phyloP scores from a whole-genome alignment of 2,888 invertebrate genomes.

The Zhuqinia jingwanae region DNA sequence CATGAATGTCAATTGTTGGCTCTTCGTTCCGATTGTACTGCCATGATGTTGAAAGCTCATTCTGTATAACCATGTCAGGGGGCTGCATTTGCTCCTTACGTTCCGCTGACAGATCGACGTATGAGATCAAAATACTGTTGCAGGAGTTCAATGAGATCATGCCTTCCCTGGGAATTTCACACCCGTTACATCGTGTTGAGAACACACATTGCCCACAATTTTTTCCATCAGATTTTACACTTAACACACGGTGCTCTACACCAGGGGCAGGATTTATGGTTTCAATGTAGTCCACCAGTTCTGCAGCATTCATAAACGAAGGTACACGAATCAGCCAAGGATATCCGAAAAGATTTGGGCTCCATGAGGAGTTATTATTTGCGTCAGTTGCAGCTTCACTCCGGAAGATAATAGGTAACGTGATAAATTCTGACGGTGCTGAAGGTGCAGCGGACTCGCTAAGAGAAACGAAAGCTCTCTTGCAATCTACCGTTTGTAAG shows the following conservation, averaged over 20 bases:
- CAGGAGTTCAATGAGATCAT: constrained; percentile 83
- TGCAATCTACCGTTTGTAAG: constrained; percentile 81
- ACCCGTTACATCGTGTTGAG: constrained; percentile 84
- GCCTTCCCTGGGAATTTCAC: constrained; percentile 82
- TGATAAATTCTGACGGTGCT: constrained; percentile 45
- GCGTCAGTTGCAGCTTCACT: constrained; percentile 82
- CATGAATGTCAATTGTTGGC: constrained; percentile 80
- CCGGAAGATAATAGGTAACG: constrained; percentile 83
- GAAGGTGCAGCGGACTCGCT: constrained; percentile 31
- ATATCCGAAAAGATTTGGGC: constrained; percentile 82
- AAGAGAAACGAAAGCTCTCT: constrained; percentile 81
- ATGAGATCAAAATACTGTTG: constrained; percentile 83
- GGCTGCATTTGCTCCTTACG: constrained; percentile 80
- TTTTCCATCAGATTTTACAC: constrained; percentile 81
- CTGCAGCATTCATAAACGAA: constrained; percentile 82
- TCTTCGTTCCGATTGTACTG: constrained; percentile 67
- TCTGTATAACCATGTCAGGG: constrained; percentile 73
- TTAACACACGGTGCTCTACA: constrained; percentile 66
- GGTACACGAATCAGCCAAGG: constrained; percentile 84
- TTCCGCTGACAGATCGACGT: constrained; percentile 81
- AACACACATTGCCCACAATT: constrained; percentile 85
- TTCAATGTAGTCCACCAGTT: constrained; percentile 82
- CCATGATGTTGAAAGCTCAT: constrained; percentile 46
- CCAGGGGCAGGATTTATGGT: constrained; percentile 82
- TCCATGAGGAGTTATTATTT: constrained; percentile 81